Conservation (phyloP, 2,113 vertebrate genomes). For the Nesoenas mayeri region DNA sequence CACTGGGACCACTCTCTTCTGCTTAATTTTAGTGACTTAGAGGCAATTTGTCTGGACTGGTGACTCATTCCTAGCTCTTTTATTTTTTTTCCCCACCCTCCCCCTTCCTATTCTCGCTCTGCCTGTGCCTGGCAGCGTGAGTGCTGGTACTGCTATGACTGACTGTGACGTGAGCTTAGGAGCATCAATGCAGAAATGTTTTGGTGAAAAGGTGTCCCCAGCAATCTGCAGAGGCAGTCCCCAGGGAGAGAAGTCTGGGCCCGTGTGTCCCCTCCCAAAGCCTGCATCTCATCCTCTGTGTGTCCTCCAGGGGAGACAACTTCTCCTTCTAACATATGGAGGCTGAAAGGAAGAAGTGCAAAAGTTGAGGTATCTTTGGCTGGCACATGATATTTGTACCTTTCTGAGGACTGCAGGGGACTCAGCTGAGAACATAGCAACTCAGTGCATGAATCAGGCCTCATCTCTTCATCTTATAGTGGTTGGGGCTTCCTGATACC, state of each 20-base stretch:
- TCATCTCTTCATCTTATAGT: background rate
- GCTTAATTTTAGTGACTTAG: conserved; percentile 62
- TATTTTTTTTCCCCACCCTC: background rate
- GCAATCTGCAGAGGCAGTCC: background rate
- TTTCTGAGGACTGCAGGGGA: background rate
- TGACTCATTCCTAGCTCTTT: conserved; percentile 62
- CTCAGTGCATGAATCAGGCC: background rate
- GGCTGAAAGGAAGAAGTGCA: background rate
- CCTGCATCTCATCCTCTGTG: background rate
- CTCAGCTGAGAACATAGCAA: background rate
- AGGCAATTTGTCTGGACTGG: conserved; percentile 60
- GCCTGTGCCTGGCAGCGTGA: background rate
- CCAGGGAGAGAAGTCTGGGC: rapidly evolving
- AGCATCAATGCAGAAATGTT: background rate
- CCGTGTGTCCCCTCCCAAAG: background rate
- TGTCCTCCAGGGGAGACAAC: background rate
- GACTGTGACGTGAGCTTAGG: background rate
- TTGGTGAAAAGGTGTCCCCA: background rate
- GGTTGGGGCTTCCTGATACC: background rate
- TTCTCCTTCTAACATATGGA: background rate
- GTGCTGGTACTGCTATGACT: background rate
- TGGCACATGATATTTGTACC: background rate
- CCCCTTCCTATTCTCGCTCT: background rate
- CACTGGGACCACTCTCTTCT: conserved; percentile 18
- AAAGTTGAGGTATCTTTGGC: background rate